Evolutionary conservation across 2,797 vertebrate species (phyloP).

Genomic region (Peromyscus eremicus): DNA sequence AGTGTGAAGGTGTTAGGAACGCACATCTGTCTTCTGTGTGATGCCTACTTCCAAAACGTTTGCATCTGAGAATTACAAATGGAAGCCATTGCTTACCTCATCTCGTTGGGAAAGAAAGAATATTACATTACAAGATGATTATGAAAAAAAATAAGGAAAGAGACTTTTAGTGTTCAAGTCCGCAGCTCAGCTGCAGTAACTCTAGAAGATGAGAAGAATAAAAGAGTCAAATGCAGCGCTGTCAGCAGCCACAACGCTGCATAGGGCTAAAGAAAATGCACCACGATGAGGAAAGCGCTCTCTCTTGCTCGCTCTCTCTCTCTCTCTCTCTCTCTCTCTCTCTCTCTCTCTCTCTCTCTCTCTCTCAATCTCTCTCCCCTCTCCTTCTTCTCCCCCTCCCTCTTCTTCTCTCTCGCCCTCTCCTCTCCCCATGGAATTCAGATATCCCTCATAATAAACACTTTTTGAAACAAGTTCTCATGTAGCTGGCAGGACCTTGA

Average conservation of each 20-base stretch:
- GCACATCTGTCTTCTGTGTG: background rate
- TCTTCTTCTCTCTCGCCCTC: background rate
- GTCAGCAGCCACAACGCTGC: background rate
- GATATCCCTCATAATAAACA: background rate
- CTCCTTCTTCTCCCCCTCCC: rapidly evolving
- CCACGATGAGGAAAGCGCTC: too few species aligned
- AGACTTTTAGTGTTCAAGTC: background rate
- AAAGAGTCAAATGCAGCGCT: background rate
- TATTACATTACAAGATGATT: conserved; percentile 24
- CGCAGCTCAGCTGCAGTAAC: background rate
- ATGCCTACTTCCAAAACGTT: background rate
- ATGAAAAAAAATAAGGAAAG: conserved; percentile 26
- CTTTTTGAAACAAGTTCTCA: background rate
- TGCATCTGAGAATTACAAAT: background rate
- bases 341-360: rapidly evolving
- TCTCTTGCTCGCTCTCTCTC: background rate
- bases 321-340: too few species aligned
- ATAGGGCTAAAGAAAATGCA: background rate
- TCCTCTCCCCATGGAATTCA: background rate
- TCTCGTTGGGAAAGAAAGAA: conserved; percentile 31
- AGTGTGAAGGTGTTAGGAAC: background rate
- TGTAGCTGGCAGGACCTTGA: background rate
- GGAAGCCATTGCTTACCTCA: background rate
- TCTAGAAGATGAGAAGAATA: background rate
- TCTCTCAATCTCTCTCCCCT: too few species aligned